Percentiles rank a stretch among this genome's conserved stretches.
These are phyloP conservation scores for Canis aureus DNA, from an alignment of 2,113 vertebrate genomes.

Conservation along the genomic window DNA sequence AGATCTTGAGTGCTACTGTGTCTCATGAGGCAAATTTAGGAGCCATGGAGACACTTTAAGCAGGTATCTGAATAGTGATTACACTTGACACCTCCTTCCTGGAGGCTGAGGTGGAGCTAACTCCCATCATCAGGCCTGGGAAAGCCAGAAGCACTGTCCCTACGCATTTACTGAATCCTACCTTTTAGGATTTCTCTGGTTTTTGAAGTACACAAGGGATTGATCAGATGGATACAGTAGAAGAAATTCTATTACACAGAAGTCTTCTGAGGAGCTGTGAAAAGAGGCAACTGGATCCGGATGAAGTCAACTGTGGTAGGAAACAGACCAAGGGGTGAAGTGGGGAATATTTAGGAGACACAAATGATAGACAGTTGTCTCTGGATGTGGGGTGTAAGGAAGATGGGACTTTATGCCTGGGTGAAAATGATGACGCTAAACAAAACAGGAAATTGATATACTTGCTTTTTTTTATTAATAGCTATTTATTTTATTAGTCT, in stretches of 20 bases:
- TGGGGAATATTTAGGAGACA: not conserved
- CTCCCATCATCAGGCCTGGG: rapidly evolving
- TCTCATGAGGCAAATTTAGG: too few relatives aligned
- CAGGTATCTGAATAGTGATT: not conserved
- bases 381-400: not conserved
- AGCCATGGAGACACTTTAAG: too few relatives aligned
- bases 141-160: not conserved
- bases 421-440: not conserved
- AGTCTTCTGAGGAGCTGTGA: not conserved
- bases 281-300: not conserved
- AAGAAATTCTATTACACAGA: not conserved
- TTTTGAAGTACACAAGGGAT: not conserved
- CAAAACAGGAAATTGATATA: not conserved
- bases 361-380: not conserved
- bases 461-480: not conserved
- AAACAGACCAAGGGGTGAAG: not conserved
- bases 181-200: not conserved
- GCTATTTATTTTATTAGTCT: not conserved
- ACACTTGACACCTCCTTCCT: not conserved
- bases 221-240: rapidly evolving
- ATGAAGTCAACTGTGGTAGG: too few relatives aligned
- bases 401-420: not conserved
- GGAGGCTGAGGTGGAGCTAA: not conserved
- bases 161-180: not conserved
- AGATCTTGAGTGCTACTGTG: not conserved